Base-by-base conservation (phyloP, 2,888 invertebrate genomes). In the Athripsodes cinereus region DNA sequence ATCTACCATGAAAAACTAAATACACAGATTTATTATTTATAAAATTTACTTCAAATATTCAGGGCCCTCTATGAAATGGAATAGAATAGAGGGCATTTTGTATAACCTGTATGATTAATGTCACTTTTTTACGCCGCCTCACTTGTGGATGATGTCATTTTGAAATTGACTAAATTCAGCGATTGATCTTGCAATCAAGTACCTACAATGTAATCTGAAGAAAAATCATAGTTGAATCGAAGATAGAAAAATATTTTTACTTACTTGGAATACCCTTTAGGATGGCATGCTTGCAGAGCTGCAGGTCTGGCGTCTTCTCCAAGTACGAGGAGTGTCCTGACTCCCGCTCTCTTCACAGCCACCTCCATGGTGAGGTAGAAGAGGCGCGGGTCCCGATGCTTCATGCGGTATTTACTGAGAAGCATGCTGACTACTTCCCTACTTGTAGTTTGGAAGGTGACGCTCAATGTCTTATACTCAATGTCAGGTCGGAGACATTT, bases 301-400 rank as follows among this genome's bases (percentile, higher is more conserved):
- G 95, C 92, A 0, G 96, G 96, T 58, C 92, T 81, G 0, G 94
- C 89, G 67, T 92, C 91, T 65, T 93, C 92, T 67, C 95, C 94
- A 64, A 95, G 75, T 49, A 90, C 87, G 62, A 95, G 76, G 52
- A 91, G 84, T 2, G 92, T 92, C 65, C 89, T 79, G 10, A 92
- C 84, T 1, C 90, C 91, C 10, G 91, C 90, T 62, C 91, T 86
- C 52, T 92, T 80, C 52, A 94, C 90, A 16, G 90, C 86, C 51
- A 95, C 92, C 74, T 95, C 95, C 95, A 96, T 96, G 69, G 92
- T 92, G 55, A 96, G 81, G 74, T 92, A 94, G 76, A 94, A 96
- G 20, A 96, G 82, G 67, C 94, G 85, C 1, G 94, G 92, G 74
- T 96, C 96, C 22, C 94, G 83, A 72, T 93, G 93, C 66, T 91